These are phyloP conservation scores for Seira ritae DNA, from an alignment of 2,888 invertebrate species.

Conservation along the genomic window DNA sequence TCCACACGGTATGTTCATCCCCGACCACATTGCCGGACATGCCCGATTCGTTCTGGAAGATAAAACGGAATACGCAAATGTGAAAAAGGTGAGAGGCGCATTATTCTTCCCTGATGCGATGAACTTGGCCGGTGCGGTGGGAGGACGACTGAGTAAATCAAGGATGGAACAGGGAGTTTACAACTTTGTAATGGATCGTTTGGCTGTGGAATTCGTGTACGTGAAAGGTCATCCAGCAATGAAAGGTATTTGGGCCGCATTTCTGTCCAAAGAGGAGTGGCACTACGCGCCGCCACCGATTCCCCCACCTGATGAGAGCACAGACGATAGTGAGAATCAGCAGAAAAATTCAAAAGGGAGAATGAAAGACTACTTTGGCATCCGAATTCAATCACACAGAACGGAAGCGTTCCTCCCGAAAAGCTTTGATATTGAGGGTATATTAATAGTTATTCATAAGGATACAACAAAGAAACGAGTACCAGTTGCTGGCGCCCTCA, in stretches of 20 bases:
- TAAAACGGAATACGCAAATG: slow-evolving; percentile 12
- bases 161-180: not conserved
- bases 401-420: slow-evolving; percentile 9
- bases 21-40: slow-evolving; percentile 29
- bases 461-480: no score
- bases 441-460: not conserved
- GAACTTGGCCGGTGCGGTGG: slow-evolving; percentile 32
- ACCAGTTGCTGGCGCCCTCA: not conserved
- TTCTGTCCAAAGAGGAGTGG: slow-evolving; percentile 38
- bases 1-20: slow-evolving; percentile 40
- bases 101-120: slow-evolving; percentile 46
- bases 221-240: not conserved
- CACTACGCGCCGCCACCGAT: slow-evolving; percentile 20
- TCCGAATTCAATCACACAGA: not conserved
- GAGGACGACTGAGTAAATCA: slow-evolving; percentile 8
- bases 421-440: not conserved
- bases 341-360: not conserved
- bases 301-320: not conserved
- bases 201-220: slow-evolving; percentile 34
- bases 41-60: slow-evolving; percentile 17
- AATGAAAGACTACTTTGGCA: not conserved
- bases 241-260: slow-evolving; percentile 27
- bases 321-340: not conserved
- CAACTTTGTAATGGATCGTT: slow-evolving; percentile 40
- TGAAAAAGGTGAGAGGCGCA: slow-evolving; percentile 23